Conservation (phyloP, 2,888 invertebrate genomes). For the Eulithis testata region DNA sequence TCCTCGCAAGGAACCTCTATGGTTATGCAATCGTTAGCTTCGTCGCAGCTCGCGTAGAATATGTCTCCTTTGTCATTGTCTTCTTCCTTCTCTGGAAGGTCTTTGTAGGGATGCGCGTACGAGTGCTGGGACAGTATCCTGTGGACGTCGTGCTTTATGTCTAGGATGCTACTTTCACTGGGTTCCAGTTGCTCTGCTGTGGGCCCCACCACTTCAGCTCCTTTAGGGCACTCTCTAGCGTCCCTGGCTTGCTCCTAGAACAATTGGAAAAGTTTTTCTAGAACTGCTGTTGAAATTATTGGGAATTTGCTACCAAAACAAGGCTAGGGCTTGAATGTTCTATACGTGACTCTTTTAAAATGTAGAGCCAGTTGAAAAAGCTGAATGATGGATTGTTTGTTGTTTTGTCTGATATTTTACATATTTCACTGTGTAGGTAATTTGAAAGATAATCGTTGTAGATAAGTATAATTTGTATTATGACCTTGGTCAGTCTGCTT, state of each 20-base stretch:
- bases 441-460: too few relatives aligned
- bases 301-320: too few relatives aligned
- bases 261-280: conserved; percentile 37
- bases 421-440: neutral
- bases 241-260: conserved; percentile 68
- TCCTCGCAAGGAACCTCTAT: conserved; percentile 88
- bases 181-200: conserved; percentile 94
- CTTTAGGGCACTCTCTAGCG: conserved; percentile 72
- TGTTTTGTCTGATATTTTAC: neutral
- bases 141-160: conserved; percentile 73
- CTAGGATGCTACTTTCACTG: conserved; percentile 86
- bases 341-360: neutral
- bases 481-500: too few relatives aligned
- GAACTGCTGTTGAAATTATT: neutral
- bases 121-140: conserved; percentile 81
- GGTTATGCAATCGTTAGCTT: conserved; percentile 89
- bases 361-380: neutral
- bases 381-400: neutral
- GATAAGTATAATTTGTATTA: too few relatives aligned
- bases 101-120: conserved; percentile 78
- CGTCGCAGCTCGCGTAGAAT: conserved; percentile 89
- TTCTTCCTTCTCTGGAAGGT: conserved; percentile 60
- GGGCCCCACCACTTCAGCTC: conserved; percentile 94
- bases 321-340: too few relatives aligned
- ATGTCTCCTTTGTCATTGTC: conserved; percentile 84